These are phyloP conservation scores for Coryphaenoides rupestris DNA, from an alignment of 2,113 vertebrate genomes.

Conservation along the genomic window DNA sequence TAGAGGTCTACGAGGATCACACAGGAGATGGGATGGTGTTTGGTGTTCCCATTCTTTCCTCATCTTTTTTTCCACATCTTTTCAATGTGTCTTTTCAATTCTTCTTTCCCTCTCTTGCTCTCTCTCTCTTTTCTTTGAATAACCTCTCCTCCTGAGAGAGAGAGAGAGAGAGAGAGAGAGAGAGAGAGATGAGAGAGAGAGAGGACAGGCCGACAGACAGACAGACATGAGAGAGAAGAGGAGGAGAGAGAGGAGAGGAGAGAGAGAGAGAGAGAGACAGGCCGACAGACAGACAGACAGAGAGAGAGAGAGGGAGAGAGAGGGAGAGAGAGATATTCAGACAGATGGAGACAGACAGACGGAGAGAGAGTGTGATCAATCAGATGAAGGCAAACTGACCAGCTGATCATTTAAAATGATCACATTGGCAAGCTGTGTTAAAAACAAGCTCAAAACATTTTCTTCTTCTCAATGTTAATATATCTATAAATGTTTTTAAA, in stretches of 20 bases:
- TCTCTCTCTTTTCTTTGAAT: no score
- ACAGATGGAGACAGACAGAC: not conserved
- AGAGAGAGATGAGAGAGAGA: not conserved
- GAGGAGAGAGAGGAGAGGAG: not conserved
- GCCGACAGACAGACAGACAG: no score
- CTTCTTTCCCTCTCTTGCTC: no score
- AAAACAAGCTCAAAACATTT: no score
- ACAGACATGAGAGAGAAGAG: not conserved
- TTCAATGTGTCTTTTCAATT: no score
- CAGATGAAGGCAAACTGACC: not conserved
- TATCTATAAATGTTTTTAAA: no score
- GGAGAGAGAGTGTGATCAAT: not conserved
- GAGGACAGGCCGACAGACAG: not conserved
- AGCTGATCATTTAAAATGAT: no score
- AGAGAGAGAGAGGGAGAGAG: not conserved
- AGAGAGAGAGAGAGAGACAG: not conserved
- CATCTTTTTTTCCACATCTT: no score
- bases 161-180: not conserved
- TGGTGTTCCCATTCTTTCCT: no score
- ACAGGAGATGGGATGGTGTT: no score
- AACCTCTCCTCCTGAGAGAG: not conserved
- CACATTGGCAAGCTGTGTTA: no score
- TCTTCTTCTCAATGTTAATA: no score
- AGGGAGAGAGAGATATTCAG: not conserved
- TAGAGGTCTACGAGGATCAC: not conserved